Conservation (phyloP, 2,888 invertebrate genomes). For the Fragum whitleyi region DNA sequence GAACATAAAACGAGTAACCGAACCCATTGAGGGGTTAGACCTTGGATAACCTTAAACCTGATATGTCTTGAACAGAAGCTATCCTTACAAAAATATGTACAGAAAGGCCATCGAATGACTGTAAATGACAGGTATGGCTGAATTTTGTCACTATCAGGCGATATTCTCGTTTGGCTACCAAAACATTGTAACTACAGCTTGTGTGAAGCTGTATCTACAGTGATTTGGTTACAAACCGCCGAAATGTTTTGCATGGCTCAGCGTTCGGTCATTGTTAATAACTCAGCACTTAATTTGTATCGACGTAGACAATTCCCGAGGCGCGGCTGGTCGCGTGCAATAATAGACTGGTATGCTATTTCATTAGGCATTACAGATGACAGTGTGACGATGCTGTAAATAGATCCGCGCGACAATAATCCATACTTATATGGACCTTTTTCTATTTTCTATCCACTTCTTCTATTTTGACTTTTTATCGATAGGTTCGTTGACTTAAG, state of each 20-base stretch:
- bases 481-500: too few relatives aligned
- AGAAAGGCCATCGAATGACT: neutral
- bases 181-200: neutral
- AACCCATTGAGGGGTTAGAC: too few relatives aligned
- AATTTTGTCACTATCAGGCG: neutral
- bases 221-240: neutral
- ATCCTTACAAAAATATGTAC: too few relatives aligned
- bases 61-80: too few relatives aligned
- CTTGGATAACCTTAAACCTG: too few relatives aligned
- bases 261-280: neutral
- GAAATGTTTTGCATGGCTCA: neutral
- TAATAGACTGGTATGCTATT: neutral
- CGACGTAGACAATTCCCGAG: neutral
- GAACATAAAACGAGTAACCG: too few relatives aligned
- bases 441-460: too few relatives aligned
- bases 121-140: neutral
- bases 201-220: neutral
- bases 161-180: neutral
- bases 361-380: neutral
- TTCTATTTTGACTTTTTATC: too few relatives aligned
- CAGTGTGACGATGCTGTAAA: neutral
- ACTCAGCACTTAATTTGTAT: neutral
- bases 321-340: neutral
- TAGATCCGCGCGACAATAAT: too few relatives aligned
- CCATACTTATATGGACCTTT: too few relatives aligned